Evolutionary conservation across 2,113 vertebrate genomes (phyloP).

Genomic region (Malurus melanocephalus): DNA sequence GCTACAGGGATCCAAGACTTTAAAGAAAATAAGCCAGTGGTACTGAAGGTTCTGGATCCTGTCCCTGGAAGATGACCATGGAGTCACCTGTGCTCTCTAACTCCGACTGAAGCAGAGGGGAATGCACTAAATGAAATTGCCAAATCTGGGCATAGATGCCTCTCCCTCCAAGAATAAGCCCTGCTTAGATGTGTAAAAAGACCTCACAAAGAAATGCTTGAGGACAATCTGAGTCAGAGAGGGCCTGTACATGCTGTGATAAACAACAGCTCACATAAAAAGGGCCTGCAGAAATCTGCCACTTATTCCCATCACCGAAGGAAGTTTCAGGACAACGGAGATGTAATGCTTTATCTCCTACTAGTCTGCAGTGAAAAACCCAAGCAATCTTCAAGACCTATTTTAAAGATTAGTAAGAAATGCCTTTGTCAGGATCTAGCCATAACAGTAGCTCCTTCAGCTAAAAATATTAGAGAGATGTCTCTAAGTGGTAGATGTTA

Average conservation of each 20-base stretch:
- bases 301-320: not conserved
- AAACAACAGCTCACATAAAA: not conserved
- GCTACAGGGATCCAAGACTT: conserved; percentile 8
- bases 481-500: not conserved
- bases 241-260: not conserved
- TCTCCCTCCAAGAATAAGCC: not conserved
- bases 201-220: not conserved
- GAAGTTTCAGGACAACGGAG: not conserved
- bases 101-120: not conserved
- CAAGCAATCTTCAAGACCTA: not conserved
- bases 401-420: not conserved
- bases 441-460: not conserved
- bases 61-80: not conserved
- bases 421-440: not conserved
- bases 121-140: not conserved
- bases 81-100: not conserved
- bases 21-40: not conserved
- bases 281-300: not conserved
- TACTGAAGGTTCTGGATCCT: not conserved
- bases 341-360: not conserved
- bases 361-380: not conserved
- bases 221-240: not conserved
- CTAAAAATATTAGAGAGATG: not conserved
- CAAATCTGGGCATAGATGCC: not conserved
- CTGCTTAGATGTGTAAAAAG: not conserved